These are phyloP conservation scores for Agonopterix subpropinquella DNA, from an alignment of 2,888 invertebrate genomes.

Conservation along the genomic window DNA sequence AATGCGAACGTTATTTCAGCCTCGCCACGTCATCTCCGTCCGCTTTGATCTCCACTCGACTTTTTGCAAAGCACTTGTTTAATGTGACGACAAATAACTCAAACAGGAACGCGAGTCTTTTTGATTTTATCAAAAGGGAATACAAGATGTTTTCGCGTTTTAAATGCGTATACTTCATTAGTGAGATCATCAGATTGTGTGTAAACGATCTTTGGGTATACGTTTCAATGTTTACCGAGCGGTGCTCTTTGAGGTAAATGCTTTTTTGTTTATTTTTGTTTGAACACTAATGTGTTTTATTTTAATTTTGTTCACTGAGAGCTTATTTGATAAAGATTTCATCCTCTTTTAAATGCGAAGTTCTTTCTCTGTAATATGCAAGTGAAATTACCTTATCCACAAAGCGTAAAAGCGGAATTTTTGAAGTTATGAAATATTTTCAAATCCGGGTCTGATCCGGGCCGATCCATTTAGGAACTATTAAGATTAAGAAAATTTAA, in stretches of 20 bases:
- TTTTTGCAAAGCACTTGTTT: conserved; percentile 67
- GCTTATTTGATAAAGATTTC: too few relatives aligned
- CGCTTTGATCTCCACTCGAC: conserved; percentile 63
- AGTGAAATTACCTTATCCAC: too few relatives aligned
- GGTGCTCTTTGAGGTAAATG: conserved; percentile 10
- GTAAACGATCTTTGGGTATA: conserved; percentile 31
- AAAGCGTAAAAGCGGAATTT: too few relatives aligned
- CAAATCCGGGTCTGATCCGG: too few relatives aligned
- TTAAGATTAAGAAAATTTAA: too few relatives aligned
- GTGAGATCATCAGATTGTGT: conserved; percentile 53
- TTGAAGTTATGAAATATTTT: too few relatives aligned
- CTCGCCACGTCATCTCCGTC: conserved; percentile 42
- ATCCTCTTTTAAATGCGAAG: too few relatives aligned
- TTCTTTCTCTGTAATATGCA: too few relatives aligned
- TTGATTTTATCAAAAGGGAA: conserved; percentile 57
- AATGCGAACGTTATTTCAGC: conserved; percentile 56
- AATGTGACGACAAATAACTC: conserved; percentile 73
- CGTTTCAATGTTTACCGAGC: conserved; percentile 31
- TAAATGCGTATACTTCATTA: conserved; percentile 63
- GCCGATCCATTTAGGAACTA: too few relatives aligned
- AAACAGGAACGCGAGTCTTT: conserved; percentile 58
- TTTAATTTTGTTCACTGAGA: too few relatives aligned
- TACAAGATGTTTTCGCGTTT: conserved; percentile 50
- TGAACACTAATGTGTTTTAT: background rate
- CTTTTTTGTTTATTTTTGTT: conserved; percentile 7